Evolutionary conservation across 2,113 vertebrate genomes (phyloP).

Genomic region (Pyrgilauda ruficollis): DNA sequence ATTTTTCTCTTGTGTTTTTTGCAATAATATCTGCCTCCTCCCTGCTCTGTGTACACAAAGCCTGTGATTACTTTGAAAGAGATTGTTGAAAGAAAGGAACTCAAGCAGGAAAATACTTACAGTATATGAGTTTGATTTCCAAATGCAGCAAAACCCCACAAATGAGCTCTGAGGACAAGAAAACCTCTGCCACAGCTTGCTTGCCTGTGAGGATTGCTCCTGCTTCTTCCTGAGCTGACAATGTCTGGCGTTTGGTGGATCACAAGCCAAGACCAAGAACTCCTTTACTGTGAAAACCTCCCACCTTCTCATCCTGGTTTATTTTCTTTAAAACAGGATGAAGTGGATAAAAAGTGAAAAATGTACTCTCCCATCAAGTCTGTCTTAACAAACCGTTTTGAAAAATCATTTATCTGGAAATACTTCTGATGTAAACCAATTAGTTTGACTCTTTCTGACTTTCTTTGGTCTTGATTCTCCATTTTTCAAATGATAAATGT

Average conservation of each 20-base stretch:
- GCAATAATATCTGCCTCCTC: neutral
- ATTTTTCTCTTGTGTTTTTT: constrained; percentile 6
- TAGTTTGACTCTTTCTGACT: neutral
- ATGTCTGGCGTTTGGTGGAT: neutral
- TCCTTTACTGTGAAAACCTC: neutral
- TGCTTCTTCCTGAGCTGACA: neutral
- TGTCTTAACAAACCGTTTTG: neutral
- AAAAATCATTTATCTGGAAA: neutral
- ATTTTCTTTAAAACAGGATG: neutral
- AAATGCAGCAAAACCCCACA: neutral
- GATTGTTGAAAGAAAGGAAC: neutral
- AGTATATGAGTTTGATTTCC: neutral
- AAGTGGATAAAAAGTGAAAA: neutral
- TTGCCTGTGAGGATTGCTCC: neutral
- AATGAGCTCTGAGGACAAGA: neutral
- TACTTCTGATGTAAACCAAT: neutral
- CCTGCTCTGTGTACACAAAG: neutral
- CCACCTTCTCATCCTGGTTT: neutral
- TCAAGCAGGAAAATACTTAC: neutral
- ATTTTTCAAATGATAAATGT: neutral
- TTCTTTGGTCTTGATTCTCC: neutral
- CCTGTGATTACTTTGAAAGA: neutral
- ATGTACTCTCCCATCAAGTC: neutral
- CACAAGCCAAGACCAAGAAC: neutral
- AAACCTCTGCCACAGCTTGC: neutral